Evolutionary conservation across 1,140 invertebrate species (phyloP).

Genomic region (Ceratitis capitata): DNA sequence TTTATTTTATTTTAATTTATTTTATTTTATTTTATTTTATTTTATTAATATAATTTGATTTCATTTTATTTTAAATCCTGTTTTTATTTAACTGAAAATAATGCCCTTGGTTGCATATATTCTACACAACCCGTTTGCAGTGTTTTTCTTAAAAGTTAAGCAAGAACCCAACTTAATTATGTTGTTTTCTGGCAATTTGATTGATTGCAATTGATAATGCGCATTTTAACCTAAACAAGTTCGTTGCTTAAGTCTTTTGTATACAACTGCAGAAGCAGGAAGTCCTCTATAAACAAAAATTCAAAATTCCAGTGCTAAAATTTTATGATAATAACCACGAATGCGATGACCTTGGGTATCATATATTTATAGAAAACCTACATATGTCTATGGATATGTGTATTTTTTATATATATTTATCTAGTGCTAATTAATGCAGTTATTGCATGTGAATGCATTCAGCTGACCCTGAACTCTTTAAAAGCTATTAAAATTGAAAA

Average conservation of each 20-base stretch:
- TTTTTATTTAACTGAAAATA: too few relatives aligned
- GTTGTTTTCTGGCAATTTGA: not conserved
- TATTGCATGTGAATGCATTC: not conserved
- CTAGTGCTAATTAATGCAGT: not conserved
- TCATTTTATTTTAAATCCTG: too few relatives aligned
- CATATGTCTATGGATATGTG: too few relatives aligned
- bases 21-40: too few relatives aligned
- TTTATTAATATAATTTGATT: too few relatives aligned
- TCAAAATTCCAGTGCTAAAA: not conserved
- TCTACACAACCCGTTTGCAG: not conserved
- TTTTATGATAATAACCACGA: not conserved
- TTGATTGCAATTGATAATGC: not conserved
- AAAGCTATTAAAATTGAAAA: not conserved
- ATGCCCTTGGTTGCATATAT: not conserved
- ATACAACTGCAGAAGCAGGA: not conserved
- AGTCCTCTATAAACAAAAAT: not conserved
- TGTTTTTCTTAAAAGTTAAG: not conserved
- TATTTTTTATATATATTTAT: too few relatives aligned
- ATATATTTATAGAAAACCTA: not conserved
- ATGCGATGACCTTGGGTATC: not conserved
- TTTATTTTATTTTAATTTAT: too few relatives aligned
- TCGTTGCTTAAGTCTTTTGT: conserved; percentile 28
- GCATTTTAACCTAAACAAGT: not conserved
- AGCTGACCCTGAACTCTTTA: not conserved
- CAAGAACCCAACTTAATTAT: not conserved